Base-by-base conservation (phyloP, 2,797 vertebrate species). In the Cryptoblepharus egeriae region DNA sequence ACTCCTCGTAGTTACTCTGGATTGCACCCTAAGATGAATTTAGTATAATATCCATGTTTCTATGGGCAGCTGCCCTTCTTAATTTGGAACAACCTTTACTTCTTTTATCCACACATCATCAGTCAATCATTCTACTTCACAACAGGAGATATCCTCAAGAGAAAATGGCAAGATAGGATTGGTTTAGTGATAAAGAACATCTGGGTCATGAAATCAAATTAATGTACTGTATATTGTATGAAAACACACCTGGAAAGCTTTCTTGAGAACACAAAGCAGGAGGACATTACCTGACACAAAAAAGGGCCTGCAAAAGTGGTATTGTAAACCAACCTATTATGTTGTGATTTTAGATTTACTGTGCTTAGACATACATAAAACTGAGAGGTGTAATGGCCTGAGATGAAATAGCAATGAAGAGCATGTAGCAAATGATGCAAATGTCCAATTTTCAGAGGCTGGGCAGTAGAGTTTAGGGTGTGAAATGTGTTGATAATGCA, bases 141-240 rank as follows among this genome's bases (percentile, higher is more conserved):
- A 84, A 84, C 74, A 75, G 82, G 39, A 74, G 64, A 75, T 58
- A 84, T 68, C 75, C 82, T 75, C 82, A 61, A 37, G 82, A 84
- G 82, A 75, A 75, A 79, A 79, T 61, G 32, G 39, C 28, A 52
- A 55, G 39, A 68, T 35, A 60, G 64, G 78, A 84, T 69, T 79
- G 72, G 70, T 84, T 79, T 84, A 75, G 55, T 79, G 52, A 45
- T 79, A 67, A 75, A 39, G 71, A 74, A 74, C 82, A 84, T 84
- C 82, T 84, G 82, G 77, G 77, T 70, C 63, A 79, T 75, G 77
- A 79, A 79, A 84, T 37, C 82, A 84, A 84, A 84, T 79, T 71
- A 68, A 8, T 49, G 45, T 57, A 9, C 55, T 79, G 42, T 79
- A 61, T 68, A 79, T 79, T 84, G 75, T 75, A 84, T 69, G 77